Base-by-base conservation (phyloP, 2,113 vertebrate species). In the Ranitomeya imitator region DNA sequence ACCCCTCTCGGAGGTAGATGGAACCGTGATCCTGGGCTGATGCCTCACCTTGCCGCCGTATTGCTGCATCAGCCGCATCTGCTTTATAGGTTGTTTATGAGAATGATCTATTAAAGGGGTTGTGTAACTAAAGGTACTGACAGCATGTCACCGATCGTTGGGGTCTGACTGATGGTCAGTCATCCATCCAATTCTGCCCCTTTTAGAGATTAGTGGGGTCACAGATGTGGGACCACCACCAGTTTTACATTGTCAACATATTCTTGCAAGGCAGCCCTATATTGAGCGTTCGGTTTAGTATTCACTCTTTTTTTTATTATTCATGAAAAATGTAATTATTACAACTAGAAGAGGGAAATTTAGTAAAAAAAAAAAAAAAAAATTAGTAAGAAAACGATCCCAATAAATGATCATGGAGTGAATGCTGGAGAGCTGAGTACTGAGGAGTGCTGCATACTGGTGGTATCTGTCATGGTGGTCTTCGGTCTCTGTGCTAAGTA, bases 1-100 rank as follows among this genome's bases (percentile, higher is more conserved):
- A 26, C 79, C 86, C 45, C 31, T 80, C 63, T 57, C 77, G 9
- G 86, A 80, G 82, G 87, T 51, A 12, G 81, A 63, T 52, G 60
- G 79, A 55, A n/a, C n/a, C 59, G n/a, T 61, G 69, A 85, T 77
- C 57, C 18, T 6, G 26, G 15, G 78, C 57, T 60, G 79, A 57
- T 45, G 55, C n/a, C 63, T 69, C 82, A 69, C 61, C 37, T 83
- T 23, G 7, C 63, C 16, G 37, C 15, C 10, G 21, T 67, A 52
- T 8, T 67, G 60, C 60, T 67, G n/a, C n/a, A 11, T 65, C 60
- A 11, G 60, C 19, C 67, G 0, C 9, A 54, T 83, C 5, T 3
- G 45, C 10, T 18, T 77, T 21, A 45, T 45, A 45, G 19, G 16
- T 21, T 63, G 61, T 63, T 21, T 16, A 16, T 63, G 37, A 37